Percentiles rank a stretch among this genome's conserved stretches.
These are phyloP conservation scores for Eucidaris tribuloides DNA, from an alignment of 35 echinoderm and acorn worm species.

Conservation along the genomic window DNA sequence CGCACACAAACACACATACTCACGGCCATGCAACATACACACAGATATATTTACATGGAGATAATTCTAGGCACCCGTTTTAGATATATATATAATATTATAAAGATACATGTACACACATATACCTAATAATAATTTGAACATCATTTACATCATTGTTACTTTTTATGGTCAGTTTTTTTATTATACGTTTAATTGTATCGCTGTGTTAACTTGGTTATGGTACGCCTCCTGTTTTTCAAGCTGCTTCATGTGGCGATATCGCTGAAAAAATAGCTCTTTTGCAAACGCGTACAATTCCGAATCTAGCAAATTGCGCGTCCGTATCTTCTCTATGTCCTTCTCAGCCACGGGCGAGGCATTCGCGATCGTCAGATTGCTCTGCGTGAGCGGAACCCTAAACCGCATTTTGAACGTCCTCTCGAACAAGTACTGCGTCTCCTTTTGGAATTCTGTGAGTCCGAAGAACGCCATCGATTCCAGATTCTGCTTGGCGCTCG, in stretches of 20 bases:
- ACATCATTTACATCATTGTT: too few relatives aligned
- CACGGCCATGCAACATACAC: too few relatives aligned
- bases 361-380: slow-evolving; percentile 63
- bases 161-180: too few relatives aligned
- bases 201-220: too few relatives aligned
- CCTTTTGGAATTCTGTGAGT: slow-evolving; percentile 71
- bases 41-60: too few relatives aligned
- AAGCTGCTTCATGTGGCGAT: not conserved
- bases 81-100: too few relatives aligned
- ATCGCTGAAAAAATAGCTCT: slow-evolving; percentile 69
- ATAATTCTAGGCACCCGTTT: too few relatives aligned
- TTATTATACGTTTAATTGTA: too few relatives aligned
- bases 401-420: slow-evolving; percentile 82
- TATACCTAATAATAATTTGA: too few relatives aligned
- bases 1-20: too few relatives aligned
- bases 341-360: not conserved
- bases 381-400: slow-evolving; percentile 51
- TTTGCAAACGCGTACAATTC: slow-evolving; percentile 79
- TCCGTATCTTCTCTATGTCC: slow-evolving; percentile 16
- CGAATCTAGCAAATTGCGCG: slow-evolving; percentile 53
- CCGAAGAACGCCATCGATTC: slow-evolving; percentile 82
- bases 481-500: slow-evolving; percentile 83
- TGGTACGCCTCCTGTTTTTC: not conserved
- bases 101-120: too few relatives aligned
- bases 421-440: slow-evolving; percentile 92